phyloP scores from a whole-genome alignment of 2,797 vertebrate species.

The Rousettus madagascariensis region DNA sequence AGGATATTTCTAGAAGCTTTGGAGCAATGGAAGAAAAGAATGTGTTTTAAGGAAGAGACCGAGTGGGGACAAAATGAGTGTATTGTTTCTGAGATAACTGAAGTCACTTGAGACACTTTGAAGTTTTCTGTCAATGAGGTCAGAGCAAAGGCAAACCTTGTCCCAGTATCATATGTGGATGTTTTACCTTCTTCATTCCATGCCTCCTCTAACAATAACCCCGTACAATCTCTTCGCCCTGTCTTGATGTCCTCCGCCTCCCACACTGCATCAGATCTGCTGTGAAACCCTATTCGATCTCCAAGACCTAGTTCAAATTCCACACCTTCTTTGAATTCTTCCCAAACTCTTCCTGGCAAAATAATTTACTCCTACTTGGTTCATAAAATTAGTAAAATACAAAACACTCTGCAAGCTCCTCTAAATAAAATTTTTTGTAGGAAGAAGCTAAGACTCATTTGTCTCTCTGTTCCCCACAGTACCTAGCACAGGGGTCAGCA shows the following conservation, averaged over 20 bases:
- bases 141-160: neutral
- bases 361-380: neutral
- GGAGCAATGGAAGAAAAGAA: neutral
- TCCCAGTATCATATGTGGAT: neutral
- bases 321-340: neutral
- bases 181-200: neutral
- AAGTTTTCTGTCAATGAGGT: neutral
- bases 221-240: neutral
- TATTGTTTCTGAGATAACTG: neutral
- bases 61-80: neutral
- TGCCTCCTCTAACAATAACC: neutral
- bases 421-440: neutral
- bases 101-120: neutral
- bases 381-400: neutral
- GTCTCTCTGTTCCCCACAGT: neutral
- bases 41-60: neutral
- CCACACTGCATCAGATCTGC: neutral
- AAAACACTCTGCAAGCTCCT: neutral
- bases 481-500: neutral
- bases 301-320: neutral
- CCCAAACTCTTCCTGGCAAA: neutral
- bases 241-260: neutral
- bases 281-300: neutral
- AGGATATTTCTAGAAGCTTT: neutral
- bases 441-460: neutral